Evolutionary conservation across 2,888 invertebrate genomes (phyloP).

Genomic region (Leuctra nigra): DNA sequence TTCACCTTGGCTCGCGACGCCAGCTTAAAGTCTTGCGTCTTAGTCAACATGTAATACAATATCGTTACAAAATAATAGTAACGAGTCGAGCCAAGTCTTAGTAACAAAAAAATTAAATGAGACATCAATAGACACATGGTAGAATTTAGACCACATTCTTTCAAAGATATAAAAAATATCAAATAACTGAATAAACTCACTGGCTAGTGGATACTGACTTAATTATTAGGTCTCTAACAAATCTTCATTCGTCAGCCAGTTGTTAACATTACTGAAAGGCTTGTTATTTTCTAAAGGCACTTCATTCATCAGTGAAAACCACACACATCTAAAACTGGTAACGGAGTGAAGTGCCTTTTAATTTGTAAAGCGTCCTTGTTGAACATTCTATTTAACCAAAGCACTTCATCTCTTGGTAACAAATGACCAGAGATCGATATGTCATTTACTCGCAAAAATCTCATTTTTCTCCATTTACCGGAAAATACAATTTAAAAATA

Average conservation of each 20-base stretch:
- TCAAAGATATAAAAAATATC: too few relatives aligned
- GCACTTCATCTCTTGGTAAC: conserved; percentile 30
- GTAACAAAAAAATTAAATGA: background rate
- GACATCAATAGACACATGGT: background rate
- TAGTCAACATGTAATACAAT: background rate
- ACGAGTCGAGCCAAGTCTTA: background rate
- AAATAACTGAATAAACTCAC: too few relatives aligned
- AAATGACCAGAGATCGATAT: conserved; percentile 29
- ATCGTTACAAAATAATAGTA: background rate
- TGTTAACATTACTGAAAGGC: conserved; percentile 12
- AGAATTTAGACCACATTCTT: conserved; percentile 1
- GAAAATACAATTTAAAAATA: conserved; percentile 25
- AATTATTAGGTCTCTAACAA: too few relatives aligned
- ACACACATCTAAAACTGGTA: conserved; percentile 26
- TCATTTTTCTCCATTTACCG: conserved; percentile 20
- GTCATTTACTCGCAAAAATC: conserved; percentile 28
- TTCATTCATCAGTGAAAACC: conserved; percentile 30
- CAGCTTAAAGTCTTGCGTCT: background rate
- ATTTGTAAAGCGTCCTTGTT: conserved; percentile 18
- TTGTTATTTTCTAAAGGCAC: conserved; percentile 28
- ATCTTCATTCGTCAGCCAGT: conserved; percentile 6
- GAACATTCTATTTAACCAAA: conserved; percentile 24
- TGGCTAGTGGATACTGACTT: too few relatives aligned
- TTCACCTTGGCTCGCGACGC: conserved; percentile 5
- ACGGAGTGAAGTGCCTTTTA: conserved; percentile 29